Conservation (phyloP, 92 coral and sea anemone species). For the Porites divaricata region DNA sequence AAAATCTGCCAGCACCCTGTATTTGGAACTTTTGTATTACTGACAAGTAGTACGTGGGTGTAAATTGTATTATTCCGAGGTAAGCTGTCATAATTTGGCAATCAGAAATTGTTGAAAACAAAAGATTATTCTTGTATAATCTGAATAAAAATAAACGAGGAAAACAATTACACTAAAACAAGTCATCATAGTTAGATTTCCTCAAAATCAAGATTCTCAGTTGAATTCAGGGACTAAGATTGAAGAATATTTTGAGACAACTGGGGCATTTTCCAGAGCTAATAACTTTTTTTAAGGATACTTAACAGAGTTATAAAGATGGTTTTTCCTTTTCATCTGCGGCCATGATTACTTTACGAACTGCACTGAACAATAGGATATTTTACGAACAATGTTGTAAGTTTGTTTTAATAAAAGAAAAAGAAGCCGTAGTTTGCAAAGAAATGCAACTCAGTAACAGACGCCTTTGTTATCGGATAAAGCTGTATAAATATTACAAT, state of each 20-base stretch:
- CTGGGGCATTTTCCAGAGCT: too few relatives aligned
- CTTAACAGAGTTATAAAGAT: not conserved
- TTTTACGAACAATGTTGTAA: not conserved
- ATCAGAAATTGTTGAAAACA: not conserved
- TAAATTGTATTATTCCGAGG: slow-evolving; percentile 9
- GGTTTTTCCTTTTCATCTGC: too few relatives aligned
- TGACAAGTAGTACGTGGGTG: not conserved
- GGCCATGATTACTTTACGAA: not conserved
- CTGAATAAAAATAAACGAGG: not conserved
- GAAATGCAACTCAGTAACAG: not conserved
- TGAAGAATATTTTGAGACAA: too few relatives aligned
- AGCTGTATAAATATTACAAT: slow-evolving; percentile 2
- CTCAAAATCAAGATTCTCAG: too few relatives aligned
- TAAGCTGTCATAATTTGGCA: slow-evolving; percentile 9
- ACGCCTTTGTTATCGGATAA: not conserved
- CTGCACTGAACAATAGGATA: slow-evolving; percentile 1
- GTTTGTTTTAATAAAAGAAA: not conserved
- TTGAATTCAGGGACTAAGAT: too few relatives aligned
- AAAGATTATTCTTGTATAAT: not conserved
- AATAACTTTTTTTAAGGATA: not conserved
- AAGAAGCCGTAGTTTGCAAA: not conserved
- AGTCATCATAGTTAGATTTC: not conserved
- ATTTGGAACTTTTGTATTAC: slow-evolving; percentile 12
- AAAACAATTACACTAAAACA: not conserved
- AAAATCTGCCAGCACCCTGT: not conserved